A percentile compares a stretch with the other conserved stretches of the same genome.
These are phyloP conservation scores for Neostethus bicornis DNA, from an alignment of 2,797 vertebrate genomes.

Conservation along the genomic window DNA sequence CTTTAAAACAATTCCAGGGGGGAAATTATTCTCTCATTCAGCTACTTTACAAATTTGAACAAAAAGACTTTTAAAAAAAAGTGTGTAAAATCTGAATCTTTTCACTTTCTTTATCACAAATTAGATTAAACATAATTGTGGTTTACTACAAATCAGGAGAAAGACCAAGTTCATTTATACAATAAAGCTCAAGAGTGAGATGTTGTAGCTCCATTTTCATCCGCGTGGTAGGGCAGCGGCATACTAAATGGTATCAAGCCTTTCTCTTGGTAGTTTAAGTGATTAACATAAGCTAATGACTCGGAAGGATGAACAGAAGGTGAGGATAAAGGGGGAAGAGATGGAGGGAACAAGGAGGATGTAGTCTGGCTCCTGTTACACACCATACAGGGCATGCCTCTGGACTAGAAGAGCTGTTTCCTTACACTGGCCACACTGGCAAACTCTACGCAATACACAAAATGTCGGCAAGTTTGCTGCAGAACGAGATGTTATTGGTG, in stretches of 20 bases:
- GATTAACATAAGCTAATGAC: constrained; percentile 76
- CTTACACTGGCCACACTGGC: constrained; percentile 63
- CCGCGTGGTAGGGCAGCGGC: constrained; percentile 57
- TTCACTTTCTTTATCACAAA: background rate
- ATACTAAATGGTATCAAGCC: constrained; percentile 64
- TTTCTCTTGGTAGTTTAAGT: constrained; percentile 66
- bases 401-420: constrained; percentile 67
- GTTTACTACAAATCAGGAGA: constrained; percentile 16
- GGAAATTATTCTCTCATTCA: too few species aligned
- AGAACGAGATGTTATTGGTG: constrained; percentile 86
- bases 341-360: constrained; percentile 55
- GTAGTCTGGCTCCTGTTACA: constrained; percentile 56
- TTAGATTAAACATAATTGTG: background rate
- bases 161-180: constrained; percentile 28
- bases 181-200: constrained; percentile 47
- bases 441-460: constrained; percentile 83
- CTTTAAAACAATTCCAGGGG: too few species aligned
- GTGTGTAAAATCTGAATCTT: background rate
- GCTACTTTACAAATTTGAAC: too few species aligned
- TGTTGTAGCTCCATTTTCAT: constrained; percentile 59
- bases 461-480: constrained; percentile 79
- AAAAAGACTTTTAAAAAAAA: background rate
- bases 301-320: constrained; percentile 75
- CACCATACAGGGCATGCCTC: constrained; percentile 67
- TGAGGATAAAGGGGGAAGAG: constrained; percentile 55